Percentiles rank a stretch among this genome's conserved stretches.
These are phyloP conservation scores for Sphinx pinastri DNA, from an alignment of 2,888 invertebrate species.

Conservation along the genomic window DNA sequence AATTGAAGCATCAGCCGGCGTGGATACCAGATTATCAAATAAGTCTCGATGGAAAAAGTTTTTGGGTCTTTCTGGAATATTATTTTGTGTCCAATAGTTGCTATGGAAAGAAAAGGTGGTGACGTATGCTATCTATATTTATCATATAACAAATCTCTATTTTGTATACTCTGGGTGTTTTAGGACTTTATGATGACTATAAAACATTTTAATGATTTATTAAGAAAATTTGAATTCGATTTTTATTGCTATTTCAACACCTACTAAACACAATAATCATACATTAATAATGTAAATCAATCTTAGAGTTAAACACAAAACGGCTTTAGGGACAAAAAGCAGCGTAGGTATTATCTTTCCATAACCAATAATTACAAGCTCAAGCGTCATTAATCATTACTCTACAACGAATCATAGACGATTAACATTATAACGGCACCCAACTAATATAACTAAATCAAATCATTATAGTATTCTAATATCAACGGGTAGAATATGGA, in stretches of 20 bases:
- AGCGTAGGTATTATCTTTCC: background rate
- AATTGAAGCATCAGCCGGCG: conserved; percentile 7
- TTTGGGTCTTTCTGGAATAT: background rate
- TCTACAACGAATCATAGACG: background rate
- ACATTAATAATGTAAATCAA: too few relatives aligned
- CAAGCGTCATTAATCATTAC: background rate
- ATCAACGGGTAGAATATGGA: conserved; percentile 24
- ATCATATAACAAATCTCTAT: background rate
- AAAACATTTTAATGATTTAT: background rate
- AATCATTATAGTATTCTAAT: conserved; percentile 1
- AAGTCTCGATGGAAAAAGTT: background rate
- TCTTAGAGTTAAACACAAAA: too few relatives aligned
- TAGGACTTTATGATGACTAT: background rate
- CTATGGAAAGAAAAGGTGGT: background rate
- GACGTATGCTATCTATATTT: background rate
- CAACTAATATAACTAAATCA: background rate
- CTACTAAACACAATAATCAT: too few relatives aligned
- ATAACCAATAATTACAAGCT: background rate
- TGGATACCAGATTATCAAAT: conserved; percentile 15
- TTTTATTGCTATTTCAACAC: too few relatives aligned
- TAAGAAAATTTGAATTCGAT: too few relatives aligned
- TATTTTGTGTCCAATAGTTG: background rate
- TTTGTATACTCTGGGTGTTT: too few relatives aligned
- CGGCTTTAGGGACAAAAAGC: too few relatives aligned
- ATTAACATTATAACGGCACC: conserved; percentile 1